These are phyloP conservation scores for Aphelinus atriplicis DNA, from an alignment of 1,140 invertebrate genomes.

Conservation along the genomic window DNA sequence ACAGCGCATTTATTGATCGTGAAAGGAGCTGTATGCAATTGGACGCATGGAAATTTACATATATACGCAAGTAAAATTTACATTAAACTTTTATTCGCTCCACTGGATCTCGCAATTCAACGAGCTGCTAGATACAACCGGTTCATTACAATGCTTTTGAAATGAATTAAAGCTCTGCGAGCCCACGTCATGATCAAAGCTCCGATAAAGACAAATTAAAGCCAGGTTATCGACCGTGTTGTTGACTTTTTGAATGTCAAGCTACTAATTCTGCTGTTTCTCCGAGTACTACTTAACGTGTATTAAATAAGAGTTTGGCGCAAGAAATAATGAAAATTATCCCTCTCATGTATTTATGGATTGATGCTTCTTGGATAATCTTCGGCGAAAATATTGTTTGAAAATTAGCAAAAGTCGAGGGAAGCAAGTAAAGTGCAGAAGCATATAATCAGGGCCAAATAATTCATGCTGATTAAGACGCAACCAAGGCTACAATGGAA, in stretches of 20 bases:
- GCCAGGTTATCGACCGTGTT: not conserved
- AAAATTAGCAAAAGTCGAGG: no score
- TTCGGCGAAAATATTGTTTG: no score
- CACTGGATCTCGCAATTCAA: not conserved
- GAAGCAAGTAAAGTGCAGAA: no score
- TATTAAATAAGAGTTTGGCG: not conserved
- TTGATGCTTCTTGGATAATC: no score
- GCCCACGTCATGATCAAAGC: not conserved
- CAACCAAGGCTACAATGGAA: no score
- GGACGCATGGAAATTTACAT: no score
- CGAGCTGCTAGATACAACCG: not conserved
- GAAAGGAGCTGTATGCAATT: no score
- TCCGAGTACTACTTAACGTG: not conserved
- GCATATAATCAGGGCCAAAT: no score
- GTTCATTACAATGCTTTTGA: slow-evolving; percentile 5
- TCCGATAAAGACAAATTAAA: not conserved
- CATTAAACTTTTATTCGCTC: not conserved
- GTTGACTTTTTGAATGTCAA: not conserved
- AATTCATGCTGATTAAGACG: no score
- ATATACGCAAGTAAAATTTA: not conserved
- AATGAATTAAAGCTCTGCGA: slow-evolving; percentile 2
- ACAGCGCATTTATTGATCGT: no score
- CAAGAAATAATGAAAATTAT: no score
- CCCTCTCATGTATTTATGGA: no score
- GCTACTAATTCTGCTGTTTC: slow-evolving; percentile 2